Evolutionary conservation across 2,888 invertebrate species (phyloP).

Genomic region (Drosophila mimica): DNA sequence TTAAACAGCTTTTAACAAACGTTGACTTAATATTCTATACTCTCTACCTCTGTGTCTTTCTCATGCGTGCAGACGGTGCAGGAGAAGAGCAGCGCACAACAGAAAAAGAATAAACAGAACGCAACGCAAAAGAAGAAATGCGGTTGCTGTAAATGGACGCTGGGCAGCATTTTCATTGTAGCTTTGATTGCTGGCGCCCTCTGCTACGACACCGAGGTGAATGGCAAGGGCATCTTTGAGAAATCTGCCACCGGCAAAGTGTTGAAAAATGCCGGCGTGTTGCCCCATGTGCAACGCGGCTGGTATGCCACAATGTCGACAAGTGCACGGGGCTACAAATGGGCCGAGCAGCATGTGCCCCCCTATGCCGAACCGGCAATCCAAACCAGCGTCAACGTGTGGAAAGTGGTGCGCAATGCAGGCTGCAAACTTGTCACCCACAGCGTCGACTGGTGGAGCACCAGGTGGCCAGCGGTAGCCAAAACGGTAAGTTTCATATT

Average conservation of each 20-base stretch:
- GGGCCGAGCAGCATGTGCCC: constrained; percentile 89
- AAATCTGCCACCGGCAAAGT: constrained; percentile 89
- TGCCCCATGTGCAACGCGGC: constrained; percentile 88
- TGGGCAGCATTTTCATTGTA: constrained; percentile 88
- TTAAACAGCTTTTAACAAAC: not conserved
- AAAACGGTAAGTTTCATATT: constrained; percentile 86
- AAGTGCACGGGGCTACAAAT: constrained; percentile 88
- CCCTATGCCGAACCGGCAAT: constrained; percentile 89
- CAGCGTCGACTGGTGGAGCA: constrained; percentile 86
- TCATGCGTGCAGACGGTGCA: constrained; percentile 67
- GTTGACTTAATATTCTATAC: constrained; percentile 9
- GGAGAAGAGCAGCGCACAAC: constrained; percentile 82
- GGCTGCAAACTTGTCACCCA: constrained; percentile 86
- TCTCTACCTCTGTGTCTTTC: constrained; percentile 10
- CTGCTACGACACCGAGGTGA: constrained; percentile 88
- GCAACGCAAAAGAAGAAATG: constrained; percentile 76
- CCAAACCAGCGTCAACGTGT: constrained; percentile 87
- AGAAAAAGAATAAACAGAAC: constrained; percentile 81
- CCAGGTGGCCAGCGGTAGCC: constrained; percentile 86
- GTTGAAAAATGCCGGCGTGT: constrained; percentile 88
- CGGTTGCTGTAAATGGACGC: constrained; percentile 88
- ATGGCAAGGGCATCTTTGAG: constrained; percentile 89
- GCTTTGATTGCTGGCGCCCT: constrained; percentile 87
- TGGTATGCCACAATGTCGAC: constrained; percentile 88
- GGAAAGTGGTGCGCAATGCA: constrained; percentile 86